These are phyloP conservation scores for Typhlichthys eigenmanni DNA, from an alignment of 2,797 vertebrate species.

Conservation along the genomic window DNA sequence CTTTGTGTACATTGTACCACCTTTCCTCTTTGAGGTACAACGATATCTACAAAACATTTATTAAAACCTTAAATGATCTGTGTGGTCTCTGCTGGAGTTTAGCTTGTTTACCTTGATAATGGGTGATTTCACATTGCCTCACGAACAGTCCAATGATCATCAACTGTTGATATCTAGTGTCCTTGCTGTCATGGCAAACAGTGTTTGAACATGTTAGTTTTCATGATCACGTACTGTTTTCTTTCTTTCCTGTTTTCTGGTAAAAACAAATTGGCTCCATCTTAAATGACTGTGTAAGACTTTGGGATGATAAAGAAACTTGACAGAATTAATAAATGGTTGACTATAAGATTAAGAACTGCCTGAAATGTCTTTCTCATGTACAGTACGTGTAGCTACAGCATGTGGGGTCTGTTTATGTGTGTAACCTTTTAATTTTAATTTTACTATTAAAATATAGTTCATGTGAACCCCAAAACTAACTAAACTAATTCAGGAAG, in stretches of 20 bases:
- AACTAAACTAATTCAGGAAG: constrained; percentile 1
- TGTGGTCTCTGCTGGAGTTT: constrained; percentile 59
- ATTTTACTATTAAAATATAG: not conserved
- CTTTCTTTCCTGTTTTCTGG: constrained; percentile 56
- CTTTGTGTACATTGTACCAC: not conserved
- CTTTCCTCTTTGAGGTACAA: constrained; percentile 54
- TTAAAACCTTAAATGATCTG: constrained; percentile 45
- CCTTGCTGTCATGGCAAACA: constrained; percentile 40
- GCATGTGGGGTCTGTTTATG: not conserved
- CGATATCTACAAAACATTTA: constrained; percentile 32
- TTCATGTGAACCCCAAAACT: not conserved
- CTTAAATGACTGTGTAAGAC: constrained; percentile 72
- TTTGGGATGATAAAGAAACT: constrained; percentile 67
- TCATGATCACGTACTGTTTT: constrained; percentile 57
- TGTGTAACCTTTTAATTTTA: not conserved
- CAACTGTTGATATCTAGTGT: constrained; percentile 41
- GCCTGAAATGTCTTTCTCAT: constrained; percentile 52
- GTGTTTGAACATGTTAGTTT: constrained; percentile 73
- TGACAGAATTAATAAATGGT: constrained; percentile 81
- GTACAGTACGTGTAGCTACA: constrained; percentile 10
- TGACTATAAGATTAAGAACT: constrained; percentile 70
- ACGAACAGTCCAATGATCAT: constrained; percentile 26
- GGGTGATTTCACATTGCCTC: constrained; percentile 40
- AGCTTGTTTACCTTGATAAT: constrained; percentile 30
- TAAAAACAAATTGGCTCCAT: constrained; percentile 66